Percentiles rank a stretch among this genome's conserved stretches.
Evolutionary conservation across 2,113 vertebrate species (phyloP).

Genomic region (Anolis carolinensis): DNA sequence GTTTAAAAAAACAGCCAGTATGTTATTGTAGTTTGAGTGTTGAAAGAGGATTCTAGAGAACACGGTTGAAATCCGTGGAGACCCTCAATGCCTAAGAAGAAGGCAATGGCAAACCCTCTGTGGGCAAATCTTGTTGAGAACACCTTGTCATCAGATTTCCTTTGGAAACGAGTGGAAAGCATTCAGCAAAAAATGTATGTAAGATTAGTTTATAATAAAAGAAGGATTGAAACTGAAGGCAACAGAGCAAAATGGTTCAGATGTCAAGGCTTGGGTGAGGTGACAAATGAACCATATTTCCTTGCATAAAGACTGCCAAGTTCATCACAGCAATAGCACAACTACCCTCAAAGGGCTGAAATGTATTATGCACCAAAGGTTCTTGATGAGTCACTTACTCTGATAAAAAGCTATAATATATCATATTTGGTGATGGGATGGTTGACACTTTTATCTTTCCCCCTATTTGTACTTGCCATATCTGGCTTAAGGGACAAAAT

Average conservation of each 20-base stretch:
- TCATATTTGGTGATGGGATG: conserved; percentile 11
- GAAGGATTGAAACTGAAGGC: not conserved
- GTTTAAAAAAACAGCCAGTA: too few relatives aligned
- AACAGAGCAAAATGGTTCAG: not conserved
- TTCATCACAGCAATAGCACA: not conserved
- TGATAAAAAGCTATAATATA: conserved; percentile 39
- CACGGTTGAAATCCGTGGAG: too few relatives aligned
- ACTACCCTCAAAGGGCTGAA: not conserved
- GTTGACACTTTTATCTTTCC: conserved; percentile 46
- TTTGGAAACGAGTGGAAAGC: too few relatives aligned
- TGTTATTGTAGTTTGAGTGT: too few relatives aligned
- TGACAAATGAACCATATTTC: not conserved
- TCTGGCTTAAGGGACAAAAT: conserved; percentile 53
- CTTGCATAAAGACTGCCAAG: conserved; percentile 28
- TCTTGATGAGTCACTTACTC: conserved; percentile 51
- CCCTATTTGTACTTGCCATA: conserved; percentile 47
- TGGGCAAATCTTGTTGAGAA: too few relatives aligned
- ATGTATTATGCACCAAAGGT: conserved; percentile 9
- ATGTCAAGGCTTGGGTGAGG: not conserved
- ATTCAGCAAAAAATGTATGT: too few relatives aligned
- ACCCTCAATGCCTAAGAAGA: too few relatives aligned
- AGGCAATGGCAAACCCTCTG: too few relatives aligned
- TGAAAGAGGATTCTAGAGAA: too few relatives aligned
- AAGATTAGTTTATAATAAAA: not conserved
- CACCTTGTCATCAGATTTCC: too few relatives aligned